Evolutionary conservation across 2,797 vertebrate species (phyloP).

Genomic region (Rhincodon typus): DNA sequence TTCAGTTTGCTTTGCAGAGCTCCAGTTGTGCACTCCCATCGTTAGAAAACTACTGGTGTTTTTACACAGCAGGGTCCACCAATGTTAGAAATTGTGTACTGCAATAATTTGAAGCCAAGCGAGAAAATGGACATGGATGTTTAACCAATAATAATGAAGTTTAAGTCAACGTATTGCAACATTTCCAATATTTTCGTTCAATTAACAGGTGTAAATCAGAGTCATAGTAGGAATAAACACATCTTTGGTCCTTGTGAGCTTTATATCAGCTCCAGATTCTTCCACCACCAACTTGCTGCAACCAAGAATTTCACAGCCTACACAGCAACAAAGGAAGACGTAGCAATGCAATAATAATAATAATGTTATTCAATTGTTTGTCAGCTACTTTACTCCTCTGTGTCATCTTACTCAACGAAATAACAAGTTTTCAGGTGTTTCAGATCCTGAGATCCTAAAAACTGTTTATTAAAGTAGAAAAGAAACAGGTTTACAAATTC

Average conservation of each 20-base stretch:
- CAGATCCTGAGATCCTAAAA: background rate
- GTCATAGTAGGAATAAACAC: background rate
- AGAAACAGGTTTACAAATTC: background rate
- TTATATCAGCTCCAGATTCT: background rate
- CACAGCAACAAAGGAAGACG: background rate
- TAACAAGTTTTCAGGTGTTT: background rate
- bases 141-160: background rate
- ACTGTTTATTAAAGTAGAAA: background rate
- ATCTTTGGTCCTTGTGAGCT: background rate
- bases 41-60: constrained; percentile 52
- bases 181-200: background rate
- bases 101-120: background rate
- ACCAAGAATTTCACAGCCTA: background rate
- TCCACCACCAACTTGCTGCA: background rate
- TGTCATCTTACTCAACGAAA: background rate
- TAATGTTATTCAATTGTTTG: background rate
- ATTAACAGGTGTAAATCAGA: background rate
- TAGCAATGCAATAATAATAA: background rate
- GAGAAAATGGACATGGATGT: background rate
- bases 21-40: constrained; percentile 51
- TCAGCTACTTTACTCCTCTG: background rate
- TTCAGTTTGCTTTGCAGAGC: background rate
- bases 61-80: constrained; percentile 35
- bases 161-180: background rate
- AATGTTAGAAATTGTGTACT: background rate